Evolutionary conservation across 92 coral and sea anemone species (phyloP), one percentile per base, ranked within the genome.

Genomic region (Zoanthus sansibaricus): DNA sequence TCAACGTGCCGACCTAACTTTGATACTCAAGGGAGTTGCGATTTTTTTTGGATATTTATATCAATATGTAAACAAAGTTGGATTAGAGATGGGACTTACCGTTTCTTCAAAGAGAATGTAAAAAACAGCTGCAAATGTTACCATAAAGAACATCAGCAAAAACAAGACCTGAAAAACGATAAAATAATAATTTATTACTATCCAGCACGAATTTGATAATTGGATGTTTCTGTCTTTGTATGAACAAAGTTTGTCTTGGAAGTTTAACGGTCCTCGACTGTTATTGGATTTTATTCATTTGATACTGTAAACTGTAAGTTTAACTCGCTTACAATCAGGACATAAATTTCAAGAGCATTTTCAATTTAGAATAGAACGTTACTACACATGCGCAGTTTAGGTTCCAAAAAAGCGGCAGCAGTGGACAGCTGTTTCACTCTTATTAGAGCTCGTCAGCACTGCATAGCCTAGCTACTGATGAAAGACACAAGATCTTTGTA

Each of bases 221-320:
- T 7, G 0, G 0, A 31, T 9, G 14, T 13, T 9, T 16, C 0
- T 21, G 7, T 21, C 18, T 67, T n/a, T n/a, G 2, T 67, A 9
- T 9, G 11, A 20, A 31, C 30, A 18, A 20, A 5, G 14, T 61
- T 15, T 61, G 16, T 61, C 1, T 61, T 4, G 68, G 6, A 4
- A 1, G 25, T 61, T 7, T 7, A 49, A 1, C 3, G 3, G 42
- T 3, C 42, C 42, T 33, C 42, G 42, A 33, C 42, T 33, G 42
- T n/a, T n/a, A n/a, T n/a, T n/a, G n/a, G n/a, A n/a, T 33, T 33
- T 33, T 33, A 86, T 71, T 61, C 89, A 86, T 37, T 86, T 61
- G 30, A 86, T 76, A 86, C 62, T 76, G 49, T 76, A 76, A 86
- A 76, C 89, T 75, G 11, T 17, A 42, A 86, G 33, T 17, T 0